phyloP scores from a whole-genome alignment of 30 jellyfish, hydroid and myxozoan species.

The Calvadosia cruxmelitensis region DNA sequence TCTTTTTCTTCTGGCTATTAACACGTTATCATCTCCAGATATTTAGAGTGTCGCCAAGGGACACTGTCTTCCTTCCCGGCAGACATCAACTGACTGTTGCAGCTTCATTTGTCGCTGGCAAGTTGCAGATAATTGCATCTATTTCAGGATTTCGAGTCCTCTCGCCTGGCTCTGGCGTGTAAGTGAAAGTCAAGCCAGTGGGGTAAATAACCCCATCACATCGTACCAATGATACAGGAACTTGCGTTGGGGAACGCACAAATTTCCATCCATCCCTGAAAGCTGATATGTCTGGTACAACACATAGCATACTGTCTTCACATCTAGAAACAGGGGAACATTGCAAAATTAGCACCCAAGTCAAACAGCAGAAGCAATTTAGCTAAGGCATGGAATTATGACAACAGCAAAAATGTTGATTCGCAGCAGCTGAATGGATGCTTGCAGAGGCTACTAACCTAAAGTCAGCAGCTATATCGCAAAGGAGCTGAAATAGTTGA shows the following conservation, averaged over 20 bases:
- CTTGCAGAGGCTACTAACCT: no score
- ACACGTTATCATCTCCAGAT: no score
- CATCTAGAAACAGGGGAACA: conserved; percentile 40
- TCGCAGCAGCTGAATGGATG: no score
- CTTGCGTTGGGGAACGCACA: conserved; percentile 78
- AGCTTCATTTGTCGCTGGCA: not conserved
- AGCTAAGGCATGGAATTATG: no score
- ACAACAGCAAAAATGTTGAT: no score
- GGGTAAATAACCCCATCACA: conserved; percentile 97
- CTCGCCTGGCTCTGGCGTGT: conserved; percentile 76
- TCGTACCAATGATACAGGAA: conserved; percentile 84
- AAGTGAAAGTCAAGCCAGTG: conserved; percentile 80
- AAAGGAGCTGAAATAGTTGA: no score
- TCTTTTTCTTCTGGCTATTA: no score
- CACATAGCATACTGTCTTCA: conserved; percentile 56
- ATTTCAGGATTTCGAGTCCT: not conserved
- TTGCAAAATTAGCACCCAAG: not conserved
- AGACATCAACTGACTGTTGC: no score
- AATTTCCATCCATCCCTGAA: conserved; percentile 69
- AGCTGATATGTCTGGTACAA: conserved; percentile 89
- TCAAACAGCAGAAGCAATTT: not conserved
- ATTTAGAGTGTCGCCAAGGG: no score
- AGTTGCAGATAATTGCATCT: not conserved
- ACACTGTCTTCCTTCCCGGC: no score
- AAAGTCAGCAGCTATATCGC: no score